Evolutionary conservation across 2,797 vertebrate species (phyloP).

Genomic region (Streptopelia turtur): DNA sequence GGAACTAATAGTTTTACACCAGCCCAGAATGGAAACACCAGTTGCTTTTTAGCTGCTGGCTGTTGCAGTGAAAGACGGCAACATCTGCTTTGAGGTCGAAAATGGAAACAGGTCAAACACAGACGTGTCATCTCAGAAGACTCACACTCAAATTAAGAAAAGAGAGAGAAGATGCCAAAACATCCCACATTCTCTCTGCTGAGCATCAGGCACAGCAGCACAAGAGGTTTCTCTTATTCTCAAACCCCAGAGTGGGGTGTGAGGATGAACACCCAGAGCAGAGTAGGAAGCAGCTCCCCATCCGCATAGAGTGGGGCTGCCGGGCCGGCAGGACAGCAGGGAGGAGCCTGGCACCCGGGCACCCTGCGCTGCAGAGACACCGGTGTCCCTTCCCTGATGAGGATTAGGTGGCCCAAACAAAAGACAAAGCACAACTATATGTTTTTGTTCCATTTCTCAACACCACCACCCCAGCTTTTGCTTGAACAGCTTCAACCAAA

Average conservation of each 20-base stretch:
- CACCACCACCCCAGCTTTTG: neutral
- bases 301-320: fast-evolving
- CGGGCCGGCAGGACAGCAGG: fast-evolving
- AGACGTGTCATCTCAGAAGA: neutral
- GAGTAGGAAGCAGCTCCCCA: neutral
- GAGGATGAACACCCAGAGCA: neutral
- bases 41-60: neutral
- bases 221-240: fast-evolving
- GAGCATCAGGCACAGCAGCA: neutral
- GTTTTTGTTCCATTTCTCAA: neutral
- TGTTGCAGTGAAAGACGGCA: neutral
- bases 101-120: neutral
- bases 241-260: fast-evolving
- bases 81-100: neutral
- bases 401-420: fast-evolving
- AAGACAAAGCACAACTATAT: neutral
- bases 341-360: too few species aligned
- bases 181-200: neutral
- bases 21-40: neutral
- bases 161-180: neutral
- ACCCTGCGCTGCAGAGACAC: neutral
- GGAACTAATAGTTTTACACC: neutral
- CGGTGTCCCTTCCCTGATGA: too few species aligned
- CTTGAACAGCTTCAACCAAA: neutral
- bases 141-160: neutral